Conservation (phyloP, 2,888 invertebrate species). For the Gortyna flavago region DNA sequence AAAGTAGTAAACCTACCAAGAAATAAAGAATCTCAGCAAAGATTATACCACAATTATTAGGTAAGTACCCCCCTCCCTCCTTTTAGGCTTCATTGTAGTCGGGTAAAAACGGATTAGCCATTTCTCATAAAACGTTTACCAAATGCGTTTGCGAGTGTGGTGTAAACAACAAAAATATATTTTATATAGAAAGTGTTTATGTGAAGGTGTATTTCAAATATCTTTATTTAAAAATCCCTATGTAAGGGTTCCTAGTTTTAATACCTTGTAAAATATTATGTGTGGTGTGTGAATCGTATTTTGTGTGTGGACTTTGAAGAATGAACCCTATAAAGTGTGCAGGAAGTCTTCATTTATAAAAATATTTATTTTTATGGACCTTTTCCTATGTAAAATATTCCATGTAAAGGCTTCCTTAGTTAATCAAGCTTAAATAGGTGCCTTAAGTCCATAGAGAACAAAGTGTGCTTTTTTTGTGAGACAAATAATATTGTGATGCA, state of each 20-base stretch:
- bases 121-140: constrained; percentile 27
- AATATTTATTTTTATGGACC: constrained; percentile 36
- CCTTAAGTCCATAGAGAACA: constrained; percentile 61
- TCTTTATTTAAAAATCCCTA: constrained; percentile 41
- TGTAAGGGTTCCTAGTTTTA: constrained; percentile 59
- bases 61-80: neutral
- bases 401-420: constrained; percentile 33
- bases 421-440: constrained; percentile 37
- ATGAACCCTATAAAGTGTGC: constrained; percentile 17
- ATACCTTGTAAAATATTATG: constrained; percentile 51
- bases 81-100: neutral
- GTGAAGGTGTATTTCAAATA: constrained; percentile 59
- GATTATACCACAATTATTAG: neutral
- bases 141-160: constrained; percentile 51
- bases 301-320: constrained; percentile 18
- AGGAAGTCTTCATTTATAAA: constrained; percentile 22
- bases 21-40: constrained; percentile 36
- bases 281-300: constrained; percentile 42
- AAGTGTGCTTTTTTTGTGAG: constrained; percentile 53
- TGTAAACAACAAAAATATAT: constrained; percentile 56
- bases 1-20: neutral
- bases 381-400: constrained; percentile 49
- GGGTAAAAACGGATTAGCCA: neutral
- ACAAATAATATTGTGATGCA: constrained; percentile 54
- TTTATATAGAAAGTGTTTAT: constrained; percentile 57